Base-by-base conservation (phyloP, 2,113 vertebrate genomes). In the Phalacrocorax brasilianus region DNA sequence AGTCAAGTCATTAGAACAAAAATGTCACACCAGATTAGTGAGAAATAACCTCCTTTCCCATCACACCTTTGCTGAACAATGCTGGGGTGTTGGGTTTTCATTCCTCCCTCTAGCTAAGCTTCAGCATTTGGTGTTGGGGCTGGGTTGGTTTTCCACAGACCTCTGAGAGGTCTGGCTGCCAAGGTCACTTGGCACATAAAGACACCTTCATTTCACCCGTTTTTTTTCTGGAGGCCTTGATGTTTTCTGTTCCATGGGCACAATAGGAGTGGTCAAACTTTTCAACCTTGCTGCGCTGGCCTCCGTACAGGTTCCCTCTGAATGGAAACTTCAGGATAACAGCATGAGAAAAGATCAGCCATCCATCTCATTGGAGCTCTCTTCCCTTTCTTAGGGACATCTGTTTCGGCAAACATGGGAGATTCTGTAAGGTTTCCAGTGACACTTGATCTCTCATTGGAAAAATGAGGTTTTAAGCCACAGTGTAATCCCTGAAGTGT, bases 381-480 rank as follows among this genome's bases (percentile, higher is more conserved):
- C 62, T 76, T 58, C 53, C 32, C 38, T 63, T 78, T 87, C 68
- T 26, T 26, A 10, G 52, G 26, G 63, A 62, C 63, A 66, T 89
- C 78, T 89, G 26, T 62, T 87, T 28, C 79, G 67, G 58, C 55
- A 82, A 73, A 55, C 27, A 40, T 18, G 61, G 38, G 87, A 83
- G 76, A 93, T 97, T 92, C 97, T 89, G n/a, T 95, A 89, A 81
- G 56, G 63, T 88, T 97, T 96, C 89, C 93, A 82, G 76, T 63
- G 86, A 72, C 76, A 93, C 89, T 96, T 33, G 56, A 97, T 75
- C 70, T 61, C 83, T 92, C 53, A 33, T 93, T 88, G 94, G 93
- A 94, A 97, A 97, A 97, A 91, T 55, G 77, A 96, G 92, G 71
- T 87, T 96, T 87, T 92, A 96, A 95, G 74, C 47, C 80, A 91